These are phyloP conservation scores for Illadopsis cleaveri DNA, from an alignment of 2,113 vertebrate genomes.

Conservation along the genomic window DNA sequence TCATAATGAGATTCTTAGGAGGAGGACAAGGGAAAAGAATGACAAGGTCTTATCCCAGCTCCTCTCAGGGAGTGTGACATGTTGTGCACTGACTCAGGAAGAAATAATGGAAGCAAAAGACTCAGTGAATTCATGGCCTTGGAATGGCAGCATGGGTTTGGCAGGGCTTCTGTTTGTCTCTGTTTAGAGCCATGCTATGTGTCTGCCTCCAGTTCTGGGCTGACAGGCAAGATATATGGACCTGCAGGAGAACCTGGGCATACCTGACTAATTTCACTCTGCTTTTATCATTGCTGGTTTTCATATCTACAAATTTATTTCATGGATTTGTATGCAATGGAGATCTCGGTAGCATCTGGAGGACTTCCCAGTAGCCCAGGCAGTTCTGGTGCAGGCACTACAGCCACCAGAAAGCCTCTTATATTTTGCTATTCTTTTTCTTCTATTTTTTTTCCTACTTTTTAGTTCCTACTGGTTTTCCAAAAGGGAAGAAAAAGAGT, in stretches of 20 bases:
- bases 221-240: not conserved
- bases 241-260: not conserved
- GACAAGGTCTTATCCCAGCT: not conserved
- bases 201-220: not conserved
- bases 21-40: not conserved
- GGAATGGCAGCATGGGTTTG: not conserved
- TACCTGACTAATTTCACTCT: not conserved
- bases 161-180: not conserved
- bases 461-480: not conserved
- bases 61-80: not conserved
- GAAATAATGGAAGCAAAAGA: not conserved
- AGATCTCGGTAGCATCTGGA: not conserved
- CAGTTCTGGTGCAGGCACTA: not conserved
- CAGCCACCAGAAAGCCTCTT: not conserved
- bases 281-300: not conserved
- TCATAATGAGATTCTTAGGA: conserved; percentile 48
- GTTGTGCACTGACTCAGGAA: not conserved
- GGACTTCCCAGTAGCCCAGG: not conserved
- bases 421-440: not conserved
- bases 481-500: not conserved
- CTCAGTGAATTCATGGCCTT: not conserved
- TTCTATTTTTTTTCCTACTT: not conserved
- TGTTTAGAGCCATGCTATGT: not conserved
- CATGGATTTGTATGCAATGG: not conserved
- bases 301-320: not conserved